phyloP scores from a whole-genome alignment of 2,797 vertebrate species.

The Gymnoscopelus microlampas region DNA sequence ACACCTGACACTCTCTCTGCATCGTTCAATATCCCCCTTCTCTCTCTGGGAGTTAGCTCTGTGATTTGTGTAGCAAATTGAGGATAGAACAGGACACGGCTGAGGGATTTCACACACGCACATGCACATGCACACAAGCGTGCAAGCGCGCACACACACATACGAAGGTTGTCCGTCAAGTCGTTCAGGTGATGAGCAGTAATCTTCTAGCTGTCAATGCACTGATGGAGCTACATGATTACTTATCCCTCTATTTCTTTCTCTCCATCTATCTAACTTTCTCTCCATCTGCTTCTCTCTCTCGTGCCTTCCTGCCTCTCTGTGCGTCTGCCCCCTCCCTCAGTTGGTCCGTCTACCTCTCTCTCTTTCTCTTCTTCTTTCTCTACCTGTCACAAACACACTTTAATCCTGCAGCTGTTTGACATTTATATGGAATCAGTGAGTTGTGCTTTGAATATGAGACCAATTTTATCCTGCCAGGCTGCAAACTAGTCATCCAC shows the following conservation, averaged over 20 bases:
- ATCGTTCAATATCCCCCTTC: no score
- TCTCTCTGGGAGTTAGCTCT: conserved; percentile 9
- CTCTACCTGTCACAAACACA: not conserved
- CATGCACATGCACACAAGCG: not conserved
- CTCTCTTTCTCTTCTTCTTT: conserved; percentile 7
- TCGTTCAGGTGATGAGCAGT: conserved; percentile 53
- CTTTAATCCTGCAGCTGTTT: conserved; percentile 52
- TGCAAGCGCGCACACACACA: not conserved
- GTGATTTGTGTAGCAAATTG: conserved; percentile 40
- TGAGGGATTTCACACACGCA: not conserved
- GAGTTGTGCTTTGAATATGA: conserved; percentile 41
- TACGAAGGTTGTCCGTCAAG: conserved; percentile 23
- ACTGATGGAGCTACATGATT: conserved; percentile 49
- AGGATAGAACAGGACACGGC: conserved; percentile 25
- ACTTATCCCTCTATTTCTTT: conserved; percentile 22
- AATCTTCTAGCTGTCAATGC: conserved; percentile 54
- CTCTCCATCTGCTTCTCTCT: not conserved
- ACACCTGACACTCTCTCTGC: no score
- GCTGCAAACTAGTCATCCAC: conserved; percentile 41
- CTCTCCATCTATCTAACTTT: conserved; percentile 1
- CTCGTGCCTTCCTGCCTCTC: not conserved
- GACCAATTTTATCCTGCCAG: conserved; percentile 44
- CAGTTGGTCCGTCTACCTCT: not conserved
- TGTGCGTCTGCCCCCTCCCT: not conserved
- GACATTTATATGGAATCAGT: conserved; percentile 60